A percentile compares a stretch with the other conserved stretches of the same genome.
Evolutionary conservation across 2,113 vertebrate genomes (phyloP).

Genomic region (Tiliqua scincoides): DNA sequence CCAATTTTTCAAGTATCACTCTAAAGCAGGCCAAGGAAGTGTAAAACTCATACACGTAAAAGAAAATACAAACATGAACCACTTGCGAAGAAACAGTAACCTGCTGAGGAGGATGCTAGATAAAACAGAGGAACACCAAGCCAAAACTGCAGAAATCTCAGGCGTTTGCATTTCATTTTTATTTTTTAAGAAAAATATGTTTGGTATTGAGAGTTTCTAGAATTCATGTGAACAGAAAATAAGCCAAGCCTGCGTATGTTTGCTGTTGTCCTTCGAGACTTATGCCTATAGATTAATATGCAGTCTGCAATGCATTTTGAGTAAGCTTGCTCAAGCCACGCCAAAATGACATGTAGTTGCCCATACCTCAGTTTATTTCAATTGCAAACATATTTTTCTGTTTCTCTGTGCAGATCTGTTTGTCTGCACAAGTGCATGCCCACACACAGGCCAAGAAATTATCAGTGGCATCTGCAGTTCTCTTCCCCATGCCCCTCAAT

Average conservation of each 20-base stretch:
- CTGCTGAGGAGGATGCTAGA: neutral
- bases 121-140: conserved; percentile 4
- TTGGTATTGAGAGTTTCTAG: conserved; percentile 40
- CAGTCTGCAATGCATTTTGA: conserved; percentile 37
- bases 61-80: neutral
- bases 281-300: neutral
- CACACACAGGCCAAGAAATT: too few species aligned
- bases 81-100: neutral
- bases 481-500: too few species aligned
- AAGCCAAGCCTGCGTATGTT: conserved; percentile 19
- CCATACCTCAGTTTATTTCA: too few species aligned
- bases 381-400: too few species aligned
- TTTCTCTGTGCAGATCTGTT: too few species aligned
- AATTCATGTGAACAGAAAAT: conserved; percentile 19
- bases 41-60: neutral
- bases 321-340: too few species aligned
- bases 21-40: conserved; percentile 42
- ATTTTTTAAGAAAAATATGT: conserved; percentile 42
- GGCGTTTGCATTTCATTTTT: neutral
- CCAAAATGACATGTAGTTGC: too few species aligned
- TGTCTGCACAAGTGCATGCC: too few species aligned
- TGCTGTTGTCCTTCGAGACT: neutral
- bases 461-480: too few species aligned
- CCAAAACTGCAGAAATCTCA: conserved; percentile 31
- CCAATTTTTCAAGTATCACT: conserved; percentile 45